Percentiles rank a stretch among this genome's conserved stretches.
These are phyloP conservation scores for Paramormyrops hopkinsi DNA, from an alignment of 2,797 vertebrate genomes.

Conservation along the genomic window DNA sequence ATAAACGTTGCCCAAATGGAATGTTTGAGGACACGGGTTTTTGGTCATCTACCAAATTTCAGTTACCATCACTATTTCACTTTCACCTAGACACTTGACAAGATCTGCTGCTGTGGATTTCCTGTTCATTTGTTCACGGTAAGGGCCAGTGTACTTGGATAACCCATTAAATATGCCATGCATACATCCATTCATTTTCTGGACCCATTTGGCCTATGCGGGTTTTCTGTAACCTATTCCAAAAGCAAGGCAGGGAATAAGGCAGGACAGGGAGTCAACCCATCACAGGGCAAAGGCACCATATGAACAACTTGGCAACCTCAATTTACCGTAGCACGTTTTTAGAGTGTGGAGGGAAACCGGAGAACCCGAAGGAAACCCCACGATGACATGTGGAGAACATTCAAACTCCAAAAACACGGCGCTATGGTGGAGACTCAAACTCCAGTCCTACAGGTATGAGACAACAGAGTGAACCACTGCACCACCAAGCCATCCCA, in stretches of 20 bases:
- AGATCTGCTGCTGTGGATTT: background rate
- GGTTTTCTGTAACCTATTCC: background rate
- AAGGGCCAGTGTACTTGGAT: background rate
- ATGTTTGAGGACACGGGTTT: background rate
- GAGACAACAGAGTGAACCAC: background rate
- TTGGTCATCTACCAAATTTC: background rate
- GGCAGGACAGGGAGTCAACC: background rate
- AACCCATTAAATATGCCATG: background rate
- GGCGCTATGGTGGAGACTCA: background rate
- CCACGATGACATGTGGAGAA: background rate
- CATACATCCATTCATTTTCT: background rate
- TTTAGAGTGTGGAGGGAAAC: background rate
- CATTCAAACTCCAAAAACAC: background rate
- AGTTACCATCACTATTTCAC: background rate
- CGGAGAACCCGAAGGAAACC: background rate
- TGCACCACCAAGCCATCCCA: background rate
- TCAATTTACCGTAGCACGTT: background rate
- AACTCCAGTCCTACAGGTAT: background rate
- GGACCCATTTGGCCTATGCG: background rate
- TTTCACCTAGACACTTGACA: background rate
- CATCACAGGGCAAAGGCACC: background rate
- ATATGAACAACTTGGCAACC: background rate
- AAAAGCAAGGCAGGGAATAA: background rate
- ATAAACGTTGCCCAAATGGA: background rate
- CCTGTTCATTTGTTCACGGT: background rate